Base-by-base conservation (phyloP, 2,113 vertebrate genomes). In the Scortum barcoo region DNA sequence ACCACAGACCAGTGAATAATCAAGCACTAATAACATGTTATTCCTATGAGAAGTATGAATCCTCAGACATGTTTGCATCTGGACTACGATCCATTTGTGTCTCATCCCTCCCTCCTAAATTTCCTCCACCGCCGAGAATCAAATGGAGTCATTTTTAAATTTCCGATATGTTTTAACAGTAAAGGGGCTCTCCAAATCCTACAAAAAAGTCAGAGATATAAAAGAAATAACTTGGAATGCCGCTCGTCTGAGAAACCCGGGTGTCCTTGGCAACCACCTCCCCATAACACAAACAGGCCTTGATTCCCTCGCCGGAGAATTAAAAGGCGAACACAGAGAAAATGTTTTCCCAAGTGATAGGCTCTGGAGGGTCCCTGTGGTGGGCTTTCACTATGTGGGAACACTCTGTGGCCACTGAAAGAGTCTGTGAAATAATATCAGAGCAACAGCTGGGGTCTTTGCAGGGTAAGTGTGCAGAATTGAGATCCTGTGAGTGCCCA, bases 321-420 rank as follows among this genome's bases (percentile, higher is more conserved):
- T 72, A 87, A 90, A 73, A 93, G 77, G 77, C 56, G 7, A 80
- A 71, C 20, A 38, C 62, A 71, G 86, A 89, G 79, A 86, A 89
- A 93, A 88, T 87, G 89, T 94, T 95, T 95, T 94, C 93, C 92
- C 93, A 89, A 85, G 89, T 72, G 93, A 92, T 80, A 46, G 81
- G 65, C 76, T 87, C 83, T 77, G 72, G 80, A 88, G 87, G 82
- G 85, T 84, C 86, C 79, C 86, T 75, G 89, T 53, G 72, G 89
- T 87, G 87, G 89, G 83, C 83, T 87, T 87, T 76, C 63, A 77
- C 61, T 60, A 72, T 92, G 87, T 93, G 94, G 92, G 94, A 94
- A 93, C n/a, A 22, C 67, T 76, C 73, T 87, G 83, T 83, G 90
- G 86, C 85, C 90, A 57, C 83, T 82, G 70, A 88, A 84, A 86